These are phyloP conservation scores for Istiophorus platypterus DNA, from an alignment of 2,113 vertebrate species.

Conservation along the genomic window DNA sequence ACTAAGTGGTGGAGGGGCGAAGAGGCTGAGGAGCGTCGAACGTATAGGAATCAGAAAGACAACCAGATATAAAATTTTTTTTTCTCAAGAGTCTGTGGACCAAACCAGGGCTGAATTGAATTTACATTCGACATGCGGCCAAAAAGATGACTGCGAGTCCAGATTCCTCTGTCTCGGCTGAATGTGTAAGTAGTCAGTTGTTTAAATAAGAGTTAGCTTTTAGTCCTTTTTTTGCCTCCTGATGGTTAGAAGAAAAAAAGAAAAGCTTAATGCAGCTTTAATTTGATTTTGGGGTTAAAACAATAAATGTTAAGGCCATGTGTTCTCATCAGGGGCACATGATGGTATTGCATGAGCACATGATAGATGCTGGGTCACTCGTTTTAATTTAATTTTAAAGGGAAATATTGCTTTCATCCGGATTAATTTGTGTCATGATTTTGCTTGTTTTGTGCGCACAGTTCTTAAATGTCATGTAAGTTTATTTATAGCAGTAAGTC, in stretches of 20 bases:
- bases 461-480: slow-evolving; percentile 40
- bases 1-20: slow-evolving; percentile 53
- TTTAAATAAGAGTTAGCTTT: slow-evolving; percentile 72
- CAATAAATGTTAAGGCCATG: slow-evolving; percentile 36
- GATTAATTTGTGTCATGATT: slow-evolving; percentile 46
- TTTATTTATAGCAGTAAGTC: slow-evolving; percentile 46
- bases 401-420: slow-evolving; percentile 20
- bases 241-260: slow-evolving; percentile 19
- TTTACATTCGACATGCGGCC: slow-evolving; percentile 74
- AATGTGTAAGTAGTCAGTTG: slow-evolving; percentile 82
- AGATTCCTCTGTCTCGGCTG: slow-evolving; percentile 80
- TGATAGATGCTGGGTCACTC: slow-evolving; percentile 41
- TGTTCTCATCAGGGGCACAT: slow-evolving; percentile 41
- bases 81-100: slow-evolving; percentile 74
- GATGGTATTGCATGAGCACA: slow-evolving; percentile 29
- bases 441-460: slow-evolving; percentile 40
- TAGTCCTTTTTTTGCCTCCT: slow-evolving; percentile 26
- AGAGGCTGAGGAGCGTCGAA: slow-evolving; percentile 63
- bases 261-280: slow-evolving; percentile 79
- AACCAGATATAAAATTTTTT: slow-evolving; percentile 73
- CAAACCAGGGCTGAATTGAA: slow-evolving; percentile 72
- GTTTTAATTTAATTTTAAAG: slow-evolving; percentile 35
- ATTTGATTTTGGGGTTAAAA: slow-evolving; percentile 32
- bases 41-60: slow-evolving; percentile 64
- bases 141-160: slow-evolving; percentile 81